Percentiles rank a stretch among this genome's conserved stretches.
phyloP scores from a whole-genome alignment of 1,140 invertebrate genomes.

The Musca domestica region DNA sequence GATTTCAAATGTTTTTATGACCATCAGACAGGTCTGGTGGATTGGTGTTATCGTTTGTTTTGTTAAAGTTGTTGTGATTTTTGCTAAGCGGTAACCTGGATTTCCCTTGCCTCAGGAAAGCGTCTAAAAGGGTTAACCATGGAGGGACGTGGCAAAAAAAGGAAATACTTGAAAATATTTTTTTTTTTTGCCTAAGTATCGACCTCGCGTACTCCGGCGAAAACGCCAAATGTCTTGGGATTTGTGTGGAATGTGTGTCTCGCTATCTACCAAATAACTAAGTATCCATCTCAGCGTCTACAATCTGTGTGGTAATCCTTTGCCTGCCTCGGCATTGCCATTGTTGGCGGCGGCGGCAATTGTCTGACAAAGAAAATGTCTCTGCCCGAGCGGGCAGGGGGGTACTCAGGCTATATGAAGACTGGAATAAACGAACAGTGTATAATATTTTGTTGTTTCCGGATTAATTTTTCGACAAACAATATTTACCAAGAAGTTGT shows the following conservation, averaged over 20 bases:
- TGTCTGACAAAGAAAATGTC: slow-evolving; percentile 2
- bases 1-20: slow-evolving; percentile 10
- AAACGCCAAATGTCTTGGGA: too few relatives aligned
- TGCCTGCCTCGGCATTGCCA: not conserved
- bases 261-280: too few relatives aligned
- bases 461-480: slow-evolving; percentile 18
- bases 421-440: too few relatives aligned
- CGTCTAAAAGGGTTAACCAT: slow-evolving; percentile 1
- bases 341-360: slow-evolving; percentile 1
- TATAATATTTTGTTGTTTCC: slow-evolving; percentile 12
- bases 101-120: not conserved
- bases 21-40: slow-evolving; percentile 1
- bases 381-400: too few relatives aligned
- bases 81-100: too few relatives aligned
- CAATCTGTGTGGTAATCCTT: slow-evolving; percentile 7
- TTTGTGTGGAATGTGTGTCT: too few relatives aligned
- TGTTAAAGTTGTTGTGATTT: not conserved
- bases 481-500: slow-evolving; percentile 9
- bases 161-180: slow-evolving; percentile 3
- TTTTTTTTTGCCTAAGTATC: not conserved
- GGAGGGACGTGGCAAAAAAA: too few relatives aligned
- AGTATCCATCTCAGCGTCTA: too few relatives aligned
- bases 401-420: too few relatives aligned
- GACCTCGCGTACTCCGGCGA: too few relatives aligned
- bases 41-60: not conserved